phyloP scores from a whole-genome alignment of 1,140 invertebrate species.

The Sarcophaga bullata region DNA sequence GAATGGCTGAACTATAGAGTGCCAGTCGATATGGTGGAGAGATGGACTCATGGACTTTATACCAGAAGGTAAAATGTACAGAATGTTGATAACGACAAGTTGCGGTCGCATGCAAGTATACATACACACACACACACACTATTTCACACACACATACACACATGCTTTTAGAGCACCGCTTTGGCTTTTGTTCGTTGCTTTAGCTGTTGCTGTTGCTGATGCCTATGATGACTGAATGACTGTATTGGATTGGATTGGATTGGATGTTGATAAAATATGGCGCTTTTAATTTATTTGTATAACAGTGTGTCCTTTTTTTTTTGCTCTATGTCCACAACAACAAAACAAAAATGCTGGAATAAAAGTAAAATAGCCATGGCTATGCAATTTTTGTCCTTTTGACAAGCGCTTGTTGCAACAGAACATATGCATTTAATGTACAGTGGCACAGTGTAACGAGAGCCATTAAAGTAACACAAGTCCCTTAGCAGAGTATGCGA shows the following conservation, averaged over 20 bases:
- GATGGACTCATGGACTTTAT: background rate
- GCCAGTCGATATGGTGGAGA: background rate
- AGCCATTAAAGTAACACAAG: background rate
- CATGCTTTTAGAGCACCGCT: background rate
- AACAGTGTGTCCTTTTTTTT: background rate
- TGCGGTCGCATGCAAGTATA: background rate
- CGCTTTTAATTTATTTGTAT: slow-evolving; percentile 2
- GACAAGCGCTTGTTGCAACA: background rate
- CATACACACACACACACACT: background rate
- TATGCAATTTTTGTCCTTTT: background rate
- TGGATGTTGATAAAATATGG: slow-evolving; percentile 14
- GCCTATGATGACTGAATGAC: slow-evolving; percentile 1
- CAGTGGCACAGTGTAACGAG: background rate
- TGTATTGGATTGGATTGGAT: background rate
- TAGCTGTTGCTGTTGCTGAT: too few relatives aligned
- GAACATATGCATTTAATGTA: background rate
- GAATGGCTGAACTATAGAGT: background rate
- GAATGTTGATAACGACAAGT: slow-evolving; percentile 28
- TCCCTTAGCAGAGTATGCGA: too few relatives aligned
- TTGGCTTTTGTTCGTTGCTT: background rate
- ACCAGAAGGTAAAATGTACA: background rate
- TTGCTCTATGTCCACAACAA: background rate
- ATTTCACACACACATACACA: background rate
- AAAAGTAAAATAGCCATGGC: background rate
- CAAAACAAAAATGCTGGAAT: too few relatives aligned